Evolutionary conservation across 2,113 vertebrate genomes (phyloP).

Genomic region (Gulo gulo): DNA sequence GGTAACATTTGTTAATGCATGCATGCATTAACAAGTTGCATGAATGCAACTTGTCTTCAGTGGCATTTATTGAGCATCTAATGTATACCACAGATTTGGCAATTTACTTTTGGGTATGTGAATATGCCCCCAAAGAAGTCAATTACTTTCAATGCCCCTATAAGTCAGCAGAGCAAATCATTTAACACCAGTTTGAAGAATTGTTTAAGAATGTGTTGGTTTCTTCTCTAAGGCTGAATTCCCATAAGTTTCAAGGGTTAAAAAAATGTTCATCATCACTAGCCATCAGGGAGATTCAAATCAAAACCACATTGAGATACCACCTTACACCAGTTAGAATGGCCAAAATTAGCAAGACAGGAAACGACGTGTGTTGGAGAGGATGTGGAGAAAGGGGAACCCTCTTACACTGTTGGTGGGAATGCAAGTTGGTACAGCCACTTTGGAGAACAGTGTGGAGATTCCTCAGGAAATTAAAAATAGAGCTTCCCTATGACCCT

Average conservation of each 20-base stretch:
- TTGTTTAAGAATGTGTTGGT: constrained; percentile 24
- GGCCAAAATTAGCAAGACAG: no score
- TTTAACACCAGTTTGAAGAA: constrained; percentile 21
- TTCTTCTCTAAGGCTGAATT: constrained; percentile 44
- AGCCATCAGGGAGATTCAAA: no score
- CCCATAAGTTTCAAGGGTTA: not conserved
- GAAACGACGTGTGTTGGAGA: no score
- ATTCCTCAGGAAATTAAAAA: no score
- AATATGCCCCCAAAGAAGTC: not conserved
- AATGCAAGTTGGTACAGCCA: no score
- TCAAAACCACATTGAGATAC: no score
- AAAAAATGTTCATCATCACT: no score
- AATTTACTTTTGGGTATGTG: not conserved
- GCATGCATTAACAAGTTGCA: not conserved
- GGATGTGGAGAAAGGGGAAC: no score
- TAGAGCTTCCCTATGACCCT: no score
- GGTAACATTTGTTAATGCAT: constrained; percentile 35
- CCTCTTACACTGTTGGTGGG: no score
- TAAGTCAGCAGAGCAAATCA: not conserved
- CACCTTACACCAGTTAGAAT: no score
- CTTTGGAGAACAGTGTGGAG: no score
- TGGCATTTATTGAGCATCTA: constrained; percentile 15
- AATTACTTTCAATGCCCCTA: not conserved
- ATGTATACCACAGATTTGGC: not conserved
- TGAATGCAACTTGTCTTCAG: not conserved